A percentile compares a stretch with the other conserved stretches of the same genome.
phyloP scores from a whole-genome alignment of 2,797 vertebrate genomes.

The Anniella stebbinsi region DNA sequence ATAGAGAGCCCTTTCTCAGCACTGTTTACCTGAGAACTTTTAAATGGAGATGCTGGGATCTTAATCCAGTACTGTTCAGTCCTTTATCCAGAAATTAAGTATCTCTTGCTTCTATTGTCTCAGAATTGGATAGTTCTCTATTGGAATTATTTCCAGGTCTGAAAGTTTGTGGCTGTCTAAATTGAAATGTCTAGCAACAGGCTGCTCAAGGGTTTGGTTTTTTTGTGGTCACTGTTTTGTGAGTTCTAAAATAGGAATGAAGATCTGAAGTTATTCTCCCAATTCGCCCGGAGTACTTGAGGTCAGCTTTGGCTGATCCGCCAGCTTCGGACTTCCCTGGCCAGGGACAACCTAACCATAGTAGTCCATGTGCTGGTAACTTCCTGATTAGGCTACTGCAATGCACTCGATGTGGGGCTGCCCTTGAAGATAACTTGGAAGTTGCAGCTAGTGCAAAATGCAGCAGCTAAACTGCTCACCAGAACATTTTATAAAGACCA shows the following conservation, averaged over 20 bases:
- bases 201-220: neutral
- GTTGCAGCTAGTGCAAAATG: too few relatives aligned
- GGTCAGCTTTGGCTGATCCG: too few relatives aligned
- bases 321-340: too few relatives aligned
- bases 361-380: too few relatives aligned
- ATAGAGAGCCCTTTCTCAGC: neutral
- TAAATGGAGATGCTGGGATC: neutral
- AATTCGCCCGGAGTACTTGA: neutral
- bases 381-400: too few relatives aligned
- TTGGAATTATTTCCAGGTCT: neutral
- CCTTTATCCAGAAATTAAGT: neutral
- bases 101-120: neutral
- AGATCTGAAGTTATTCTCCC: neutral
- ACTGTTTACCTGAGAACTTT: neutral
- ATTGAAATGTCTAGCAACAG: neutral
- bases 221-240: neutral
- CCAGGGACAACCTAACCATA: too few relatives aligned
- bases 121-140: neutral
- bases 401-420: too few relatives aligned
- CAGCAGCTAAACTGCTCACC: too few relatives aligned
- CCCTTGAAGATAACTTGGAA: too few relatives aligned
- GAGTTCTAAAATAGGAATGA: neutral
- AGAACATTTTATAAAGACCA: too few relatives aligned
- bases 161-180: neutral
- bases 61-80: neutral